Percentiles rank a stretch among this genome's conserved stretches.
phyloP scores from a whole-genome alignment of 2,113 vertebrate species.

The Cyanistes caeruleus region DNA sequence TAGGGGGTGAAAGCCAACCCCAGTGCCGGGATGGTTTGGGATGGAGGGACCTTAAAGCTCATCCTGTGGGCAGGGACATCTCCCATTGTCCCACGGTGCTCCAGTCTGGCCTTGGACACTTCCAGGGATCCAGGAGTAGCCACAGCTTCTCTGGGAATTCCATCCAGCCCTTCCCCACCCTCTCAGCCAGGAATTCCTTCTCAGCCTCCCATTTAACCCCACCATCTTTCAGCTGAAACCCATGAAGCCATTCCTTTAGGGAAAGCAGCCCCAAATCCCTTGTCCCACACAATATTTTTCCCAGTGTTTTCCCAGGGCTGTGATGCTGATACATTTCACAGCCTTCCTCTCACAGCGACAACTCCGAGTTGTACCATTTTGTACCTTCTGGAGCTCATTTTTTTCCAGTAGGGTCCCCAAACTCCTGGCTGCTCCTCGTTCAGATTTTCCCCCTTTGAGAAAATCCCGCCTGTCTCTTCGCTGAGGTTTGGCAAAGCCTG shows the following conservation, averaged over 20 bases:
- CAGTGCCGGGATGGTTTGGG: background rate
- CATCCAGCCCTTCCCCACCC: accelerated
- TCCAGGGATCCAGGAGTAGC: background rate
- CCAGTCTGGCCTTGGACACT: background rate
- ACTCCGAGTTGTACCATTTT: accelerated
- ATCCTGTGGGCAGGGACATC: background rate
- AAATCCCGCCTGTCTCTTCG: accelerated
- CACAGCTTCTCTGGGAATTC: background rate
- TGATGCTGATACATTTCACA: background rate
- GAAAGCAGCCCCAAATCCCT: accelerated
- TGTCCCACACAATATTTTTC: background rate
- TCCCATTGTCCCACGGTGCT: accelerated
- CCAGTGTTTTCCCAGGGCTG: background rate
- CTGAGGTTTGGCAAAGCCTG: background rate
- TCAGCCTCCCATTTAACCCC: background rate
- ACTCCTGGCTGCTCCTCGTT: accelerated
- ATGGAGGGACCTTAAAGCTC: background rate
- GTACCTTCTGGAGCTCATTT: background rate
- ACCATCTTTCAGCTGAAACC: background rate
- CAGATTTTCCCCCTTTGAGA: background rate
- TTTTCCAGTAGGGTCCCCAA: background rate
- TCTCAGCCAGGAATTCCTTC: background rate
- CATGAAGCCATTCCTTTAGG: background rate
- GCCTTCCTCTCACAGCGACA: background rate
- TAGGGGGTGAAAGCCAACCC: background rate